Evolutionary conservation across 2,888 invertebrate species (phyloP), one percentile per base, ranked within the genome.

Genomic region (Heliconius cydno): DNA sequence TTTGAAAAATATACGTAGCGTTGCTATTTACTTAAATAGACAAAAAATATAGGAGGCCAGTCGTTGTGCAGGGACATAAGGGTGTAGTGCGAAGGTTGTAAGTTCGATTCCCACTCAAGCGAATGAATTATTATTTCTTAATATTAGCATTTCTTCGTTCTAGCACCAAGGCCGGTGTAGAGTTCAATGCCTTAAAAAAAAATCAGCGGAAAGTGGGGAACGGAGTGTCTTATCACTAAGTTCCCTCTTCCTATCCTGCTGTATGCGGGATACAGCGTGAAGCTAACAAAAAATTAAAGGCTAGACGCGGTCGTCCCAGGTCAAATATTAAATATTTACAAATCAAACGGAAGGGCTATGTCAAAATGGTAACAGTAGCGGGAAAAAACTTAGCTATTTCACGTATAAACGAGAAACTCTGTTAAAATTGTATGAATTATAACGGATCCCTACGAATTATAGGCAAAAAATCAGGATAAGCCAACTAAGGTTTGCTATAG

Each of bases 301-400:
- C 78, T 4, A 79, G 73, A 65, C 78, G 66, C 78, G 81, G 70
- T 76, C 79, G 77, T 81, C 71, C 76, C 60, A 68, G 41, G 70
- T 82, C 65, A 83, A 85, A 86, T 83, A 85, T 90, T 84, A 82
- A 85, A 86, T 83, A 85, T 90, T 84, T 84, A 87, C 84, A 83
- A 85, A 87, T 84, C 87, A 87, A 87, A 88, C 87, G 84, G 84
- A 87, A 87, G 87, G 87, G 88, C 88, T 89, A 88, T 85, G 88
- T 89, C 86, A 87, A 87, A 88, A 87, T 85, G 85, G 82, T 86
- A 85, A 83, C 84, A 82, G 86, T 83, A 84, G 85, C 84, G 75
- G 78, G 68, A 80, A 81, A 77, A 76, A 81, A 81, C 77, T 79
- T 46, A 70, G 65, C 70, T 76, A 83, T 81, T 83, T 81, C 83